A percentile compares a stretch with the other conserved stretches of the same genome.
Evolutionary conservation across 2,113 vertebrate genomes (phyloP).

Genomic region (Guaruba guarouba): DNA sequence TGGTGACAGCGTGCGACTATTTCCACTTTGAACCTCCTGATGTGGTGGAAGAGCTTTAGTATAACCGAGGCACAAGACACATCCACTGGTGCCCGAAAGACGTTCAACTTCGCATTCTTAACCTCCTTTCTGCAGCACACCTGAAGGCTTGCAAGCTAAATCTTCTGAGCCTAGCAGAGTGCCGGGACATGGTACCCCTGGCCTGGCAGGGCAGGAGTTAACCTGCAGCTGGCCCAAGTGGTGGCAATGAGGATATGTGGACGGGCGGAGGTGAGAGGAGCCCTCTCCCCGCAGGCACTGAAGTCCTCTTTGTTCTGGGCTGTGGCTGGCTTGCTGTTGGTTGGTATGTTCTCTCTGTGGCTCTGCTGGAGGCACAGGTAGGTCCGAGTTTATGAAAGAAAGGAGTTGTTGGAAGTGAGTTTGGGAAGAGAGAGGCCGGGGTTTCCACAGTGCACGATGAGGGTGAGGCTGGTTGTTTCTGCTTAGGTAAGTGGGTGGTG

Average conservation of each 20-base stretch:
- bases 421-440: accelerated
- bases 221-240: not conserved
- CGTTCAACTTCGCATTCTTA: not conserved
- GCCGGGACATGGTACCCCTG: not conserved
- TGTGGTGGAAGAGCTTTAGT: not conserved
- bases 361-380: not conserved
- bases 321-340: not conserved
- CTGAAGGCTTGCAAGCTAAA: not conserved
- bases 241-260: not conserved
- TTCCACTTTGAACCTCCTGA: not conserved
- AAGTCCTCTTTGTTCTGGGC: not conserved
- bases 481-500: accelerated
- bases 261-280: not conserved
- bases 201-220: not conserved
- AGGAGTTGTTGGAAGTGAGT: accelerated
- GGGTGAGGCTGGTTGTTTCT: accelerated
- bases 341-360: accelerated
- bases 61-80: not conserved
- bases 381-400: accelerated
- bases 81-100: not conserved
- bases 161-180: not conserved
- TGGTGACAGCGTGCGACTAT: not conserved
- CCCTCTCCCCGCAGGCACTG: not conserved
- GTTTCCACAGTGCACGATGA: not conserved
- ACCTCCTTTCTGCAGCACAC: not conserved